These are phyloP conservation scores for Pipistrellus nathusii DNA, from an alignment of 2,797 vertebrate species.

Conservation along the genomic window DNA sequence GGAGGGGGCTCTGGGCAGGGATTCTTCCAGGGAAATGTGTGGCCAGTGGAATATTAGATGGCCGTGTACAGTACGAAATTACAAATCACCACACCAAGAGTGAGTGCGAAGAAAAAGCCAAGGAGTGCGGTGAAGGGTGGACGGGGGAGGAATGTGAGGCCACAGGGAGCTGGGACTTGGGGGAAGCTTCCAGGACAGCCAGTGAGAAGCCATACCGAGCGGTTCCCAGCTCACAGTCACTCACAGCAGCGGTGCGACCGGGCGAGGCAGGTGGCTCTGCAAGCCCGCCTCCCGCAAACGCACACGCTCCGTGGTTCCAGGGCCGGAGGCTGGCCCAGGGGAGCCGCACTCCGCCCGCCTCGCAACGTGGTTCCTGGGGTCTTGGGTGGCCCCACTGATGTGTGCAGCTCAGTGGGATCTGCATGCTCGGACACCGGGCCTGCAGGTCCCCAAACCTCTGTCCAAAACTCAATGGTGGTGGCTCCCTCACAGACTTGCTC, in stretches of 20 bases:
- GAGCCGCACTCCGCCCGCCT: not conserved
- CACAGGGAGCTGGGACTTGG: not conserved
- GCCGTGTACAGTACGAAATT: not conserved
- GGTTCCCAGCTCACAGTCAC: fast-evolving
- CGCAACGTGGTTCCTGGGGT: not conserved
- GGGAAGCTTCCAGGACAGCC: not conserved
- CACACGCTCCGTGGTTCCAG: fast-evolving
- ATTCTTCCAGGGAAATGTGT: not conserved
- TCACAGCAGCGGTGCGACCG: not conserved
- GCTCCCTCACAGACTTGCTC: not conserved
- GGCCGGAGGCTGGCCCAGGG: too few relatives aligned
- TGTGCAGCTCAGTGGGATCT: not conserved
- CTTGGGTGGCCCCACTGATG: not conserved
- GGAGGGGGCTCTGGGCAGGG: not conserved
- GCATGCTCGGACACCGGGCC: not conserved
- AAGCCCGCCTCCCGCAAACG: fast-evolving
- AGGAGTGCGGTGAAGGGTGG: not conserved
- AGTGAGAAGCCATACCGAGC: fast-evolving
- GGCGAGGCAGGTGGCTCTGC: not conserved
- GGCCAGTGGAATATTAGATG: not conserved
- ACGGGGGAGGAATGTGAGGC: not conserved
- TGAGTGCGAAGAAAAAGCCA: not conserved
- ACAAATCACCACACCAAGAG: not conserved
- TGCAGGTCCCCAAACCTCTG: not conserved
- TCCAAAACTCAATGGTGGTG: fast-evolving